A percentile compares a stretch with the other conserved stretches of the same genome.
phyloP scores from a whole-genome alignment of 2,797 vertebrate genomes.

The Hoplostethus atlanticus region DNA sequence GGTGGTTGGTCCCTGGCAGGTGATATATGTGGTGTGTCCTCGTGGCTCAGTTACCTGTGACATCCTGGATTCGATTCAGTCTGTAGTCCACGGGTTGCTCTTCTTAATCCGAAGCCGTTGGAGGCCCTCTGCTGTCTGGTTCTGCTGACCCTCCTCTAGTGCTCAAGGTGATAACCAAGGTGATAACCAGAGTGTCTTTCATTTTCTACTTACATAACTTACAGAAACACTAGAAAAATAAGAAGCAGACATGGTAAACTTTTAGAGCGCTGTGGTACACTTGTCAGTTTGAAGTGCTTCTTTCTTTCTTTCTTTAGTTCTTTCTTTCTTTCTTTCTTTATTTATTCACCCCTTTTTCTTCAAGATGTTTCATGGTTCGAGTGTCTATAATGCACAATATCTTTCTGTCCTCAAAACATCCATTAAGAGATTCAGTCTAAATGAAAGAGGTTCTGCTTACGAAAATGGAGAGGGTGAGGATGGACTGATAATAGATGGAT shows the following conservation, averaged over 20 bases:
- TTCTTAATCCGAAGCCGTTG: constrained; percentile 6
- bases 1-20: too few relatives aligned
- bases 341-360: neutral
- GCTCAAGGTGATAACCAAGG: too few relatives aligned
- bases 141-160: too few relatives aligned
- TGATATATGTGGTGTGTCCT: too few relatives aligned
- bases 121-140: neutral
- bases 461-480: constrained; percentile 10
- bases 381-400: constrained; percentile 3
- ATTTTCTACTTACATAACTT: neutral
- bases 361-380: neutral
- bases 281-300: too few relatives aligned
- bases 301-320: neutral
- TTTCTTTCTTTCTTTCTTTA: neutral
- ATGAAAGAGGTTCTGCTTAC: neutral
- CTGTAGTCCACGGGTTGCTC: neutral
- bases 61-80: too few relatives aligned
- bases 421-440: neutral
- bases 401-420: neutral
- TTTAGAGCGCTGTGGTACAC: too few relatives aligned
- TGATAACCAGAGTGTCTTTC: too few relatives aligned
- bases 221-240: neutral
- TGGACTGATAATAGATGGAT: neutral
- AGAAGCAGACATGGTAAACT: neutral
- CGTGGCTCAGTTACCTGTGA: too few relatives aligned